Base-by-base conservation (phyloP, 2,888 invertebrate genomes). In the Tinea trinotella region DNA sequence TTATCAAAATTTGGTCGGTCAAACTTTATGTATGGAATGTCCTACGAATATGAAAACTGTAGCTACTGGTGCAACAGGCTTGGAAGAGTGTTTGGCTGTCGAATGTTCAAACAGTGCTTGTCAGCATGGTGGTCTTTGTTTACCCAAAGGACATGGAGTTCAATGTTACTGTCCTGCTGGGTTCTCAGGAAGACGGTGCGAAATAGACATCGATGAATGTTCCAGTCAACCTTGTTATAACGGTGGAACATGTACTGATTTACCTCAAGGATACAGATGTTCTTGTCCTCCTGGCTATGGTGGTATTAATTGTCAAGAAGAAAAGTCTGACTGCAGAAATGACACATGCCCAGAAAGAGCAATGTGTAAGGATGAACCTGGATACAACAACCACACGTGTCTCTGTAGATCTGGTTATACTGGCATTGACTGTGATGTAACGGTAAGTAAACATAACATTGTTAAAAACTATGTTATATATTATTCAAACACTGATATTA, bases 291-390 rank as follows among this genome's bases (percentile, higher is more conserved):
- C 91, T 3, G 96, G 96, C 44, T 97, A 96, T 65, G 91, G 92
- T 6, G 97, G 97, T n/a, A 90, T 96, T 30, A 97, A 97, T 69
- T 98, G 98, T 68, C 97, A 98, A 82, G 95, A 96, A 70, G 96
- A 97, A 75, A 90, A 92, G 63, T 92, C 94, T 12, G 96, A 98
- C 64, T 98, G 97, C 68, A 87, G 88, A 61, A 93, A 93, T 67
- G 93, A 95, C 58, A 95, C 98, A 0, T 99, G 99, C 64, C 96
- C 96, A 0, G 97, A 97, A 68, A 88, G 97, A 65, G 98, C 98
- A 2, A 97, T 97, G 95, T 99, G 99, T 76, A 97, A 98, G 80
- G 96, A 98, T 74, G 95, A 93, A 76, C 97, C 93, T 15, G 96
- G 94, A 56, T 91, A 90, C 62, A 94, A 93, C 64, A 97, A 97